Base-by-base conservation (phyloP, 1,140 invertebrate genomes). In the Drosophila simulans region DNA sequence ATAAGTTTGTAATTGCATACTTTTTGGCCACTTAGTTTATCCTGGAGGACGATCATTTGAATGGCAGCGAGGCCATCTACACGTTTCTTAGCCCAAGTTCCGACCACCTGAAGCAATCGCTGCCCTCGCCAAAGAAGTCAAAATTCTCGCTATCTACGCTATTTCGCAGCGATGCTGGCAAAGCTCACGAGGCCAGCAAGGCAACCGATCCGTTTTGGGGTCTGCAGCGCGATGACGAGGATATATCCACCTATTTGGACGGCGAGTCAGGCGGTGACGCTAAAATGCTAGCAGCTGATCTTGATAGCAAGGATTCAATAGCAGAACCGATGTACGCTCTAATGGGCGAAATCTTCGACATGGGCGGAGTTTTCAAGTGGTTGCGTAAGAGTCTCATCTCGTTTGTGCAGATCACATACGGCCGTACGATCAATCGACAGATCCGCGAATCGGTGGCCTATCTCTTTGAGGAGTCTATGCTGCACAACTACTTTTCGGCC, bases 401-500 rank as follows among this genome's bases (percentile, higher is more conserved):
- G 8, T 98, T 98, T 93, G 97, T 98, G 7, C 97, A 98, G 92
- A 96, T 98, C 48, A 97, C 97, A 0, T 98, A 97, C 92, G 97
- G 97, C 7, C 94, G 97, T 65, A 98, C 97, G 22, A 98, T 98
- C 48, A 98, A 98, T 91, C 95, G 96, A 94, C 97, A 98, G 94
- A 95, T 98, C 42, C 94, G 97, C 74, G 97, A 98, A 80, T 97
- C 96, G 1, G 95, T 98, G 52, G 94, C 95, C 12, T 97, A 97
- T 95, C 92, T 97, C 58, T 96, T 98, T 89, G 97, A 97, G 22
- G 97, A 98, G 90, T 95, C 96, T 53, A 98, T 98, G 96, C 92
- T 98, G 60, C 95, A 98, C 80, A 97, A 97, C 91, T 98, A 98
- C 91, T 95, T 97, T 40, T 95, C 96, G 68, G 93, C 96, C 15